These are phyloP conservation scores for Pelecanoides urinatrix DNA, from an alignment of 2,113 vertebrate genomes.

Conservation along the genomic window DNA sequence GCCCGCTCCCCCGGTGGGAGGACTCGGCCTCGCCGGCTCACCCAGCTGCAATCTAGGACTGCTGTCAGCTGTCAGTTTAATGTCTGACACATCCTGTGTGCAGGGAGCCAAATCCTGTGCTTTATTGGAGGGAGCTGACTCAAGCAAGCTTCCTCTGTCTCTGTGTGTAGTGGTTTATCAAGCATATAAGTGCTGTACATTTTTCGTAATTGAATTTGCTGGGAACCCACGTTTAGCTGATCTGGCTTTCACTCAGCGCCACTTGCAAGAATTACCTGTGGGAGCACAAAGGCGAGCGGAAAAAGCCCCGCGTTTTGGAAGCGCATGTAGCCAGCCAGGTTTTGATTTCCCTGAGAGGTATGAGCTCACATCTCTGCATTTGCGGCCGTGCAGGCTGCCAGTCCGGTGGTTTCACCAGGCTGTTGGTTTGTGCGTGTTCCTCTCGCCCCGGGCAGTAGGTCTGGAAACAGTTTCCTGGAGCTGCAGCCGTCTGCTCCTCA, in stretches of 20 bases:
- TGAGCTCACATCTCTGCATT: neutral
- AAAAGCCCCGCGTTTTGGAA: neutral
- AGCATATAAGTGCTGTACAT: neutral
- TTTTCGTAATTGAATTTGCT: neutral
- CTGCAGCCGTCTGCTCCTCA: neutral
- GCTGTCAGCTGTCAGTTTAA: neutral
- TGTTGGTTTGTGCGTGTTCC: neutral
- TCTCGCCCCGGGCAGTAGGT: neutral
- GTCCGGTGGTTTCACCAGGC: accelerated
- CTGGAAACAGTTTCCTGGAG: neutral
- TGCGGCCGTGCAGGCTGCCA: accelerated
- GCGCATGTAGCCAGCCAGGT: neutral
- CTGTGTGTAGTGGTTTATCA: neutral
- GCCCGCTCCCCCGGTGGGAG: accelerated
- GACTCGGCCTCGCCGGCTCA: neutral
- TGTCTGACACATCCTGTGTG: neutral
- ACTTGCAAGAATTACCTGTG: neutral
- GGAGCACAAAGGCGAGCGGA: neutral
- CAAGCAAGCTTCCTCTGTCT: neutral
- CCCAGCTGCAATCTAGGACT: neutral
- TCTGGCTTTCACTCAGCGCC: neutral
- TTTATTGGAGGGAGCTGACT: neutral
- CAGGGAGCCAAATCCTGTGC: neutral
- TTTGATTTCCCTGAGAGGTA: neutral
- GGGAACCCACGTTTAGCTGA: neutral